Percentiles rank a stretch among this genome's conserved stretches.
Evolutionary conservation across 2,888 invertebrate species (phyloP).

Genomic region (Norana najaformis): DNA sequence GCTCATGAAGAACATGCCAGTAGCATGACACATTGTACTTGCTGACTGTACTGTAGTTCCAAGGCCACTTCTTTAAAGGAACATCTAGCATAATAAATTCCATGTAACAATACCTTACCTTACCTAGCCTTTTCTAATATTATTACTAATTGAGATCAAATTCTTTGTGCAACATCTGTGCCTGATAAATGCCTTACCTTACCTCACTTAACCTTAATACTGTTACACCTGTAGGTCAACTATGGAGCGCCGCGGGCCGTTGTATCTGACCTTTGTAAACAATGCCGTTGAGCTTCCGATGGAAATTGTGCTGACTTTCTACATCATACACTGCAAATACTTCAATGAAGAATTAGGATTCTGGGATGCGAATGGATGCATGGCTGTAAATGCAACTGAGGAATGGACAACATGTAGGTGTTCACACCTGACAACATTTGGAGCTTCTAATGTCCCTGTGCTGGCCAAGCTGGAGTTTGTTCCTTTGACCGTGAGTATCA

Average conservation of each 20-base stretch:
- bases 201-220: neutral
- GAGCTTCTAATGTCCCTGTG: slow-evolving; percentile 19
- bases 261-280: slow-evolving; percentile 26
- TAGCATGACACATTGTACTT: neutral
- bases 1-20: no score
- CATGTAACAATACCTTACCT: neutral
- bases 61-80: neutral
- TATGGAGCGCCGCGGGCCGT: neutral
- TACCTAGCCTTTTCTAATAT: neutral
- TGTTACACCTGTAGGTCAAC: neutral
- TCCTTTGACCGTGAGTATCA: neutral
- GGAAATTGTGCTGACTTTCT: neutral
- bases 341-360: neutral
- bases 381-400: neutral
- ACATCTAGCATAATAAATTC: neutral
- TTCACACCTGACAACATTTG: neutral
- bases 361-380: slow-evolving; percentile 17
- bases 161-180: neutral
- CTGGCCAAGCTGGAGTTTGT: neutral
- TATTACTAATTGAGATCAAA: neutral
- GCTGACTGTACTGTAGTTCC: neutral
- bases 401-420: slow-evolving; percentile 25
- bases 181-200: neutral
- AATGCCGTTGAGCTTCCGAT: neutral
- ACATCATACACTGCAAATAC: slow-evolving; percentile 9